Conservation (phyloP, 1,140 invertebrate species). For the Steinernema feltiae region DNA sequence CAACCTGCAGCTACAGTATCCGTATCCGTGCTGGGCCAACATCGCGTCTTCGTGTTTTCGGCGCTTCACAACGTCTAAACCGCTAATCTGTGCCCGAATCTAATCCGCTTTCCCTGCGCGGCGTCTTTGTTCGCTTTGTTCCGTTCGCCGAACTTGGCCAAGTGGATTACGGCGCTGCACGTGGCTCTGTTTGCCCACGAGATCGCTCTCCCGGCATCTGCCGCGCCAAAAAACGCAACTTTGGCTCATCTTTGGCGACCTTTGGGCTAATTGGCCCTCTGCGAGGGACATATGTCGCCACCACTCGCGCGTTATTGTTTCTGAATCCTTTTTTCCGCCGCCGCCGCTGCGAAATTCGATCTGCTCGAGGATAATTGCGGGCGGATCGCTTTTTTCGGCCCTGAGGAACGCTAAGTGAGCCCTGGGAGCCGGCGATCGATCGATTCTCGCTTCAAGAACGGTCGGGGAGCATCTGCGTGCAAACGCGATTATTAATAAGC, state of each 20-base stretch:
- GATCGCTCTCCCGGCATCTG: neutral
- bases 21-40: neutral
- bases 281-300: neutral
- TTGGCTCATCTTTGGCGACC: neutral
- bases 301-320: constrained; percentile 5
- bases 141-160: neutral
- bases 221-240: neutral
- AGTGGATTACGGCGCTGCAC: neutral
- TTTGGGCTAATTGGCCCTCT: neutral
- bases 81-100: neutral
- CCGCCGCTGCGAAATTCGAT: neutral
- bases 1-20: neutral
- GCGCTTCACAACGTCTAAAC: neutral
- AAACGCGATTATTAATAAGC: neutral
- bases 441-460: neutral
- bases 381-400: neutral
- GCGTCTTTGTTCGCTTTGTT: neutral
- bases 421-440: neutral
- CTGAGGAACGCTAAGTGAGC: neutral
- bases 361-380: neutral
- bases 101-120: neutral
- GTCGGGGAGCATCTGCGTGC: neutral
- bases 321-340: neutral
- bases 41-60: neutral
- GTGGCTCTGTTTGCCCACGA: neutral